Base-by-base conservation (phyloP, 2,797 vertebrate species). In the Bucorvus abyssinicus region DNA sequence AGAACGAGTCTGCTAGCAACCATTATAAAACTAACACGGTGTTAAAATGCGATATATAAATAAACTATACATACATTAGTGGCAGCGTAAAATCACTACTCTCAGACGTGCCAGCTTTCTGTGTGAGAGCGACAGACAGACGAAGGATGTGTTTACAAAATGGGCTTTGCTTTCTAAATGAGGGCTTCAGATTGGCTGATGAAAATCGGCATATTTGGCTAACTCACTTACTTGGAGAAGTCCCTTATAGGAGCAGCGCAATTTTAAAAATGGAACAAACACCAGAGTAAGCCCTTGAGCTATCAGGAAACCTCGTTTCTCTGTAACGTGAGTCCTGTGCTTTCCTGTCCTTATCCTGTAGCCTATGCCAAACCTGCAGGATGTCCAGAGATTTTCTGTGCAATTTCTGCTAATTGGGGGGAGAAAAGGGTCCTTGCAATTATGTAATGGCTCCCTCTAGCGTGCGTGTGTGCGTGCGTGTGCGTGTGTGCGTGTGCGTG, bases 371-470 rank as follows among this genome's bases (percentile, higher is more conserved):
- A 59, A 76, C 23, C 75, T 71, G 42, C 67, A 69, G 64, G 24
- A 53, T 71, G 24, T 52, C 65, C 85, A 10, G 47, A 40, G 68
- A 32, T 67, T 74, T 90, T 30, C 63, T 56, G 7, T 10, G 23
- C 44, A 45, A 19, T 30, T 84, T 90, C 18, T 84, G n/a, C 49
- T 85, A 79, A 71, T 12, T 50, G 40, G 29, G 10, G 8, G 5
- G 4, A 5, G 3, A 14, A 26, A 32, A 65, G 26, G 80, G 91
- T 76, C 64, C 38, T 78, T 96, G 97, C 94, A 95, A 97, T 97
- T 98, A 95, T 97, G 94, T 94, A 70, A 93, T 53, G 92, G 80
- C 94, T 93, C 98, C 97, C 97, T 95, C 97, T 97, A 96, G 97
- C 93, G 98, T 91, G 70, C 59, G 32, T 56, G 83, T 17, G 24